Evolutionary conservation across 2,797 vertebrate species (phyloP).

Genomic region (Epinephelus malabaricus): DNA sequence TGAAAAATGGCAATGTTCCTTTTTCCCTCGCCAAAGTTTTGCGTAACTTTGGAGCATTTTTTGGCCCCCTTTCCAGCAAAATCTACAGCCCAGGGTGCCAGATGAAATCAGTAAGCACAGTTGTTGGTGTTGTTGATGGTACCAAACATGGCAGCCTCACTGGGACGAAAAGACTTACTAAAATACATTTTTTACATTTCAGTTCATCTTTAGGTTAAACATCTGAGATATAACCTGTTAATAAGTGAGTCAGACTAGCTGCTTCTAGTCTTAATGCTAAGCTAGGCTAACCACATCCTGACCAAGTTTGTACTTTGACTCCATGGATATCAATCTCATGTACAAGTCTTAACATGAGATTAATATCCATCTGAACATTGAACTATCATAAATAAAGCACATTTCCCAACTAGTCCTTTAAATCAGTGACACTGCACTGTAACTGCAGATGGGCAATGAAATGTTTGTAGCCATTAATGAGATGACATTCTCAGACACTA

Average conservation of each 20-base stretch:
- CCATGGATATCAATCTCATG: background rate
- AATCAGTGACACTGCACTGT: background rate
- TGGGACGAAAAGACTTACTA: too few species aligned
- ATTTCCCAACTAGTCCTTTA: background rate
- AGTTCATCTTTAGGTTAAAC: background rate
- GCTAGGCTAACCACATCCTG: background rate
- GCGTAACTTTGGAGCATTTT: too few species aligned
- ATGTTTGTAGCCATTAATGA: background rate
- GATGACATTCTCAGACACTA: background rate
- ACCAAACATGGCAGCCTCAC: too few species aligned
- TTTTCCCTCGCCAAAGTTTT: too few species aligned
- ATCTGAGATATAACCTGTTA: too few species aligned
- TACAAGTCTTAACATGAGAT: too few species aligned
- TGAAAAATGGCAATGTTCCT: too few species aligned
- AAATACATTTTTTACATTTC: background rate
- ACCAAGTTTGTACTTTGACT: background rate
- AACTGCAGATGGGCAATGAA: background rate
- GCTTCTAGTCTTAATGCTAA: background rate
- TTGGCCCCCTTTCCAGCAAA: too few species aligned
- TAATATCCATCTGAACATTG: background rate
- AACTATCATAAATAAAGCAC: background rate
- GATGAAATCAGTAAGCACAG: too few species aligned
- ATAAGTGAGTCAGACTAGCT: too few species aligned
- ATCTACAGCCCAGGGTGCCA: too few species aligned
- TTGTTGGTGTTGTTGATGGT: too few species aligned